Base-by-base conservation (phyloP, 2,888 invertebrate species). In the Tenthredo scrophulariae region DNA sequence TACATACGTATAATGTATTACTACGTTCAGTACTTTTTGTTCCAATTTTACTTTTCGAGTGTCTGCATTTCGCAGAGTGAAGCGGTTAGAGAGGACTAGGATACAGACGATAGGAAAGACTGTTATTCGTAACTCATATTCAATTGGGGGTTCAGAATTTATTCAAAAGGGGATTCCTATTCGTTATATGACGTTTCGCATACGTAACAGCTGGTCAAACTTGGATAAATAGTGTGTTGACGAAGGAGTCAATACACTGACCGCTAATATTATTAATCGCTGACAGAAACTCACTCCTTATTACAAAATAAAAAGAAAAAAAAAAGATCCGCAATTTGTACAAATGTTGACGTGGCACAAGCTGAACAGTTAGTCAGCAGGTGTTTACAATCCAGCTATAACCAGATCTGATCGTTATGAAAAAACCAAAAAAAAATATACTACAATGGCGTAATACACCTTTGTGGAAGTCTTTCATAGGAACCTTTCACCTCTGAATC, bases 401-500 rank as follows among this genome's bases (percentile, higher is more conserved):
- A 77, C 77, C 77, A 77, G 77, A 77, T 54, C 6, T 33, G 29
- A 77, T 77, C 33, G 54, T 26, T 77, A 22, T 29, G 50, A 29
- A 29, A 77, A 50, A 26, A 67, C 0, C 15, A 33, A 15, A 13
- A 6, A 67, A 22, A 62, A 22, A 33, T 67, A 18, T 33, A 67
- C 67, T 67, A 33, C 18, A 77, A 77, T 77, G 29, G 13, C 77
- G 33, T 40, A 29, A 50, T 54, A 40, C 50, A 54, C 26, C 77
- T 77, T 77, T 33, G 77, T 54, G 46, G 77, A 84, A 86, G 85
- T 86, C 80, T 85, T 85, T 85, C n/a, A n/a, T n/a, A 84, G 84
- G 84, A 85, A 86, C 87, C 87, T 87, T 87, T 87, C 87, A 87
- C 87, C 85, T 85, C 5, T 75, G 18, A 33, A 54, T 54, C 29